Evolutionary conservation across 2,888 invertebrate genomes (phyloP), one percentile per base, ranked within the genome.

Genomic region (Rhogogaster chlorosoma): DNA sequence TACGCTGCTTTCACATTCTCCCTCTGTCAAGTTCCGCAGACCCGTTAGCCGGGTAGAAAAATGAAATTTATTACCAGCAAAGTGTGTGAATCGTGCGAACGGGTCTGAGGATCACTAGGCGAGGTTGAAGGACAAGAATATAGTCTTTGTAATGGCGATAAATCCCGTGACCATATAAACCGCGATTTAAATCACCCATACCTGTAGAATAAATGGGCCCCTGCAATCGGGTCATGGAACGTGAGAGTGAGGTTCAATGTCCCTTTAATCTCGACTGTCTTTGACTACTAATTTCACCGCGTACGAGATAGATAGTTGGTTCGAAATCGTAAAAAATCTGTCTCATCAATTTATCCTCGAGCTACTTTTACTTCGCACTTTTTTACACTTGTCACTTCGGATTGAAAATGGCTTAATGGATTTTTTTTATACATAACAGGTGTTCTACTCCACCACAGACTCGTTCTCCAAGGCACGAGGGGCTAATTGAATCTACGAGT

Each of bases 1-100:
- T 85, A 77, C 87, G 87, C 86, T 71, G 85, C 86, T 88, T 84
- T 86, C 86, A 85, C 86, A 86, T 87, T 87, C 85, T 83, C 73
- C 83, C 70, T 32, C n/a, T 61, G 80, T 80, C 83, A 83, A 42
- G 67, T 83, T 80, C 45, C 32, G 53, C 75, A 36, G 78, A 78
- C 80, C 38, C 38, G 80, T 53, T 53, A 77, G 1, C 12, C 77
- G 45, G 42, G 42, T 75, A 45, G 75, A 75, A 75, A 75, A 75
- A 45, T 26, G 42, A 45, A 26, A 75, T 45, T 75, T 45, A 75
- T 75, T 42, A 26, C 26, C 45, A 77, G n/a, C 53, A 29, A 53
- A 29, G 77, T 77, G 77, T 53, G 77, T 29, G 32, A 77, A 77
- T 29, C 77, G 77, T 38, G 77, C 77, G 38, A 77, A 77, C 77